Conservation (phyloP, 2,797 vertebrate genomes). For the Sebastes matsubarae region DNA sequence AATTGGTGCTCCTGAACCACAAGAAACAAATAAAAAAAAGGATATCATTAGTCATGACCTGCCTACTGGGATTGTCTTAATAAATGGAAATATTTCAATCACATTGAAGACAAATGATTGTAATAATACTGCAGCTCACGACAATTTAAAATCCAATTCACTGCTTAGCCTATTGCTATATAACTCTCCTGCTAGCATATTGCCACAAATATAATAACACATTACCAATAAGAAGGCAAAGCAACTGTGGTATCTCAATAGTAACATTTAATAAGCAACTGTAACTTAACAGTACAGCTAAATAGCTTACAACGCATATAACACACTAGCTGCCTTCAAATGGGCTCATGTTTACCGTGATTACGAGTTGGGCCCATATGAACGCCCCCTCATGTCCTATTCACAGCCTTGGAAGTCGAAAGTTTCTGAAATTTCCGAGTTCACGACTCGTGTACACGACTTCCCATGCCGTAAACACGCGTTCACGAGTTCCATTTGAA, state of each 20-base stretch:
- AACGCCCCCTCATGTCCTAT: too few relatives aligned
- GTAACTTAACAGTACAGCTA: background rate
- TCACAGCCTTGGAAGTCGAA: too few relatives aligned
- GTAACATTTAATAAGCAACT: background rate
- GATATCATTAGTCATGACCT: background rate
- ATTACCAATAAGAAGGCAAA: background rate
- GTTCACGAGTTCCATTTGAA: too few relatives aligned
- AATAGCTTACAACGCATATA: background rate
- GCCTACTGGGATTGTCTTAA: background rate
- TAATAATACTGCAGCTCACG: background rate
- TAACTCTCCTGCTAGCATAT: background rate
- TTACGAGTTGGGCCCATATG: too few relatives aligned
- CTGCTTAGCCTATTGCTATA: background rate
- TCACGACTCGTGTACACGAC: too few relatives aligned
- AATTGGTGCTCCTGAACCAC: background rate
- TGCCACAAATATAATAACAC: background rate
- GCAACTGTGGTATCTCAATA: background rate
- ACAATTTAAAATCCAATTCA: background rate
- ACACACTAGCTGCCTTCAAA: background rate
- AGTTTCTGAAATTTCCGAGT: too few relatives aligned
- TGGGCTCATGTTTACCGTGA: too few relatives aligned
- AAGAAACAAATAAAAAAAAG: background rate
- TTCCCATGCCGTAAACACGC: too few relatives aligned
- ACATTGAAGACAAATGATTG: background rate
- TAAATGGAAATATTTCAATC: background rate